Base-by-base conservation (phyloP, 1,140 invertebrate species). In the Habropoda laboriosa region DNA sequence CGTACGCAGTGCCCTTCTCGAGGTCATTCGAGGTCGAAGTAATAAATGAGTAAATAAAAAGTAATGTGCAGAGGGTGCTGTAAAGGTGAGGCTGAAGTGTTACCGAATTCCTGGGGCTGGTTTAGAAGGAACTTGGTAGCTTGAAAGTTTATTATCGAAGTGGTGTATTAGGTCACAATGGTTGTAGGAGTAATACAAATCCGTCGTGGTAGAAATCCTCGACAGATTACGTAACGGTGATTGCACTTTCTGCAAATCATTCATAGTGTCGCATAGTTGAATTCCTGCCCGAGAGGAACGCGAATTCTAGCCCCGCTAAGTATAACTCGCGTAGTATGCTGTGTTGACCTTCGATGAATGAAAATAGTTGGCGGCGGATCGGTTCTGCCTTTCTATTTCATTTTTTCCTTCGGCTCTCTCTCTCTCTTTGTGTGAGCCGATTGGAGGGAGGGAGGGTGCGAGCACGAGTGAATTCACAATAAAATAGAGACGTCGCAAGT, bases 301-400 rank as follows among this genome's bases (percentile, higher is more conserved):
- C 16, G 32, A 70, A 58, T 47, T 53, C 45, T 60, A 5, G 45
- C 21, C 24, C 64, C 21, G 45, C 57, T 63, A 79, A 73, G 24
- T 82, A 38, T 80, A 63, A 74, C 64, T 16, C 53, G 27, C 74
- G 66, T 61, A 61, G 61, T 72, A 63, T 27, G 47, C 40, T 32
- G 38, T 47, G 30, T 64, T 27, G 64, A 70, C 40, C 58, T 64
- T 81, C 38, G 57, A 35, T 38, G 74, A 61, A 70, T 80, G 18
- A 70, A 82, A 76, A 82, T 80, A 76, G 64, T 70, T 18, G 30
- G 18, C 55, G 70, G 24, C n/a, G 40, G n/a, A 81, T 49, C 80
- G n/a, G 42, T 38, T 60, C 60, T 47, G 21, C 49, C 53, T 53
- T 27, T 60, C 66, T 40, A 57, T 38, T 30, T 71, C 21, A 63